phyloP scores from a whole-genome alignment of 2,113 vertebrate genomes.

The Butorides virescens region DNA sequence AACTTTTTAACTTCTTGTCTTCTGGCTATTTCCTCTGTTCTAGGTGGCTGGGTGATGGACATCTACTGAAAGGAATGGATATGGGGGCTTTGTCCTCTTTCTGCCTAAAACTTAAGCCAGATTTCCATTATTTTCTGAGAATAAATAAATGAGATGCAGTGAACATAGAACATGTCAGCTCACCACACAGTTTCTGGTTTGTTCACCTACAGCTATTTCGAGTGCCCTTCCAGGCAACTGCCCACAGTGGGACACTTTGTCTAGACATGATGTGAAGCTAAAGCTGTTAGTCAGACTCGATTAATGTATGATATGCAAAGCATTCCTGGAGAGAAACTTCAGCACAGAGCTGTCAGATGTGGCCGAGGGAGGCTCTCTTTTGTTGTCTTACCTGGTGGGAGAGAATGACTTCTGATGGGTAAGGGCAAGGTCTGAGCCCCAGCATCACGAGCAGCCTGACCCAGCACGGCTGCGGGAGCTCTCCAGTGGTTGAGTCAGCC shows the following conservation, averaged over 20 bases:
- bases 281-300: slow-evolving; percentile 32
- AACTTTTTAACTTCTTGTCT: not conserved
- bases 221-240: slow-evolving; percentile 29
- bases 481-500: not conserved
- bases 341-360: not conserved
- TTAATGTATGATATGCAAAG: slow-evolving; percentile 9
- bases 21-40: not conserved
- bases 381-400: not conserved
- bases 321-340: slow-evolving; percentile 29
- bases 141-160: not conserved
- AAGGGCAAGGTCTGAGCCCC: not conserved
- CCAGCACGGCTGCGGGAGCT: not conserved
- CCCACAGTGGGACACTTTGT: not conserved
- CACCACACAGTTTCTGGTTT: not conserved
- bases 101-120: not conserved
- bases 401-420: not conserved
- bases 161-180: not conserved
- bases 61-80: not conserved
- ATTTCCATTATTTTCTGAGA: not conserved
- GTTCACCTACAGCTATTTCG: not conserved
- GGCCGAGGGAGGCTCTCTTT: not conserved
- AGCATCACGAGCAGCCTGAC: not conserved
- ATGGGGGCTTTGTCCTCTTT: not conserved
- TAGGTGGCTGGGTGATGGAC: not conserved
- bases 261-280: slow-evolving; percentile 35